phyloP scores from a whole-genome alignment of 2,888 invertebrate genomes.

The Scaptomyza polygonia region DNA sequence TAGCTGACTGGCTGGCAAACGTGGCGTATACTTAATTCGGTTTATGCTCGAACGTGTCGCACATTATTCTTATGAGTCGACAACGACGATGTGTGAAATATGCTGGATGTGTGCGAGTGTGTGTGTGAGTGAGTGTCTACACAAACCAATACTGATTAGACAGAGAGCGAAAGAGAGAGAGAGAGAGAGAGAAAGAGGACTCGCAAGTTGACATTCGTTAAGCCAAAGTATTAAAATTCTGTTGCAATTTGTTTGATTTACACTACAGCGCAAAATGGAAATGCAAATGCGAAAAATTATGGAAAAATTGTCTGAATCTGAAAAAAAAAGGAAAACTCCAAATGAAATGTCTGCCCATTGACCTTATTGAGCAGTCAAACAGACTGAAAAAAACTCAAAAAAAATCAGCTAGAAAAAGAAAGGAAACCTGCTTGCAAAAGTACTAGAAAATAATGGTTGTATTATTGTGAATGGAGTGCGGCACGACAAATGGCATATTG shows the following conservation, averaged over 20 bases:
- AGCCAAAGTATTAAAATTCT: constrained; percentile 63
- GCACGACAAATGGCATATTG: not conserved
- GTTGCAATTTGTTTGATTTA: constrained; percentile 72
- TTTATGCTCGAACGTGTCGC: constrained; percentile 76
- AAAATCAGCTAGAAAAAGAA: not conserved
- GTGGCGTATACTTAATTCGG: constrained; percentile 78
- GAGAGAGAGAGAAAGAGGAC: constrained; percentile 2
- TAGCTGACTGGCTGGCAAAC: constrained; percentile 56
- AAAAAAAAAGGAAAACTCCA: constrained; percentile 24
- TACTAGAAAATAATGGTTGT: not conserved
- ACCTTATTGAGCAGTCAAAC: constrained; percentile 68
- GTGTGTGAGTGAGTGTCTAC: constrained; percentile 63
- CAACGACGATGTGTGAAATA: constrained; percentile 75
- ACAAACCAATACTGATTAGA: constrained; percentile 72
- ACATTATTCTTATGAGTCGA: constrained; percentile 69
- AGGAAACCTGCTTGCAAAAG: not conserved
- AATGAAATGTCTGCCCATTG: constrained; percentile 64
- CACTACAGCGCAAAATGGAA: constrained; percentile 43
- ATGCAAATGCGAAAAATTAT: constrained; percentile 40
- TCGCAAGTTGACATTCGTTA: constrained; percentile 42
- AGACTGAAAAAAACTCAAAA: constrained; percentile 2
- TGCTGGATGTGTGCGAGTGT: constrained; percentile 50
- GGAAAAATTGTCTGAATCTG: constrained; percentile 9
- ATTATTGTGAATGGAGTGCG: not conserved
- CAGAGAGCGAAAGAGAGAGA: constrained; percentile 13